Evolutionary conservation across 2,113 vertebrate species (phyloP), one percentile per base, ranked within the genome.

Genomic region (Ceuthmochares aereus): DNA sequence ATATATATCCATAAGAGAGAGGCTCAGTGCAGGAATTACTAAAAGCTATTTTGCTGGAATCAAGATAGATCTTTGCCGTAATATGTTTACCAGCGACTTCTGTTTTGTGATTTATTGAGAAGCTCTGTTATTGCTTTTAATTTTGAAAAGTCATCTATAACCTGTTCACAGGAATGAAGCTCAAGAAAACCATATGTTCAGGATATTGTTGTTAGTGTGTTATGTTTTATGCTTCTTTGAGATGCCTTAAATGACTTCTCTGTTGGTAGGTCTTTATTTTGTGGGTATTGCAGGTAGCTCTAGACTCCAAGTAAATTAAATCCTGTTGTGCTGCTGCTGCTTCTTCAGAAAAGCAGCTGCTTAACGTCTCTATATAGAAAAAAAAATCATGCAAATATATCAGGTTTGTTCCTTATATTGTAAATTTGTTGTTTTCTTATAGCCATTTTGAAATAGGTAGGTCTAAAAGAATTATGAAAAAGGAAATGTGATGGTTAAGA

Each of bases 141-240:
- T 96, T 96, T 88, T 77, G 84, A 92, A 88, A 80, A 90, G 59
- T 45, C 79, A 93, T 95, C 90, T 92, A 92, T 94, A 95, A 92
- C 80, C 56, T 63, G 37, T 87, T 87, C 76, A 59, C 49, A 78
- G 73, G 80, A 92, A 89, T 84, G 83, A 89, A 84, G 81, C 37
- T 78, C 73, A 34, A 64, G 73, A 74, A 95, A 95, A 63, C 84
- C 89, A 72, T 91, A 89, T 95, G 90, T 84, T 93, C 84, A 79
- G 84, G 91, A 67, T 87, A 77, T 87, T 94, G 76, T 67, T 90
- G 76, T 75, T 93, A 55, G 47, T 52, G 36, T 89, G 37, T 78
- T 87, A 70, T 52, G 55, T 36, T 93, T 95, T 94, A 70, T 72
- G 84, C 64, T 87, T 78, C 89, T 89, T 89, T 1, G 4, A 81